phyloP scores from a whole-genome alignment of 1,140 invertebrate genomes.

The Drosophila biarmipes region DNA sequence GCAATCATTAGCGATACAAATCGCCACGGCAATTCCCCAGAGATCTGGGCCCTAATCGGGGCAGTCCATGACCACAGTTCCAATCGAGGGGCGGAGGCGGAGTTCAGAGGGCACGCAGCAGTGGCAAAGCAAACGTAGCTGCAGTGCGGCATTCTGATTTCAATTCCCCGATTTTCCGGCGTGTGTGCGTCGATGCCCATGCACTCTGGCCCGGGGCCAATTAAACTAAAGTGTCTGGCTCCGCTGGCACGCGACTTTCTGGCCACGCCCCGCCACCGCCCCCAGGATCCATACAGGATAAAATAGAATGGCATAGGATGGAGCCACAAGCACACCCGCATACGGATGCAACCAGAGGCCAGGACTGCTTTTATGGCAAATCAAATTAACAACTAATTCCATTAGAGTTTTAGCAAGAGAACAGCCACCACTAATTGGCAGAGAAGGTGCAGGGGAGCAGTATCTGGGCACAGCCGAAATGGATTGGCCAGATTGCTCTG shows the following conservation, averaged over 20 bases:
- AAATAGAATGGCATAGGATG: background rate
- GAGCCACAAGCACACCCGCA: conserved; percentile 4
- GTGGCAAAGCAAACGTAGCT: conserved; percentile 37
- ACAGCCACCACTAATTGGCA: conserved; percentile 61
- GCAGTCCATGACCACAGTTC: conserved; percentile 25
- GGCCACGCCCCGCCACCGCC: conserved; percentile 23
- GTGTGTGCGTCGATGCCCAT: conserved; percentile 6
- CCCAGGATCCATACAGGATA: background rate
- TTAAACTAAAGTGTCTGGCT: conserved; percentile 70
- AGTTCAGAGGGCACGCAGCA: conserved; percentile 17
- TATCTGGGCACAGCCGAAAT: conserved; percentile 40
- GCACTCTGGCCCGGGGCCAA: conserved; percentile 47
- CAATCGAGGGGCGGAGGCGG: conserved; percentile 18
- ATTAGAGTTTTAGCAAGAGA: conserved; percentile 42
- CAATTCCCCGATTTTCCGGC: conserved; percentile 40
- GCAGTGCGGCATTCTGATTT: conserved; percentile 59
- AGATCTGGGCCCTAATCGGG: conserved; percentile 45
- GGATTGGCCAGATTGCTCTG: conserved; percentile 40
- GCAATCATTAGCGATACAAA: conserved; percentile 50
- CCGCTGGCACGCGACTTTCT: conserved; percentile 55
- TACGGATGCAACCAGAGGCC: background rate
- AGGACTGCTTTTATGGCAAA: conserved; percentile 56
- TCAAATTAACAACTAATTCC: conserved; percentile 66
- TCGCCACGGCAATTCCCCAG: conserved; percentile 48
- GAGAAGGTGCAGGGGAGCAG: conserved; percentile 1